phyloP scores from a whole-genome alignment of 2,113 vertebrate species.

The Lamprotornis superbus region DNA sequence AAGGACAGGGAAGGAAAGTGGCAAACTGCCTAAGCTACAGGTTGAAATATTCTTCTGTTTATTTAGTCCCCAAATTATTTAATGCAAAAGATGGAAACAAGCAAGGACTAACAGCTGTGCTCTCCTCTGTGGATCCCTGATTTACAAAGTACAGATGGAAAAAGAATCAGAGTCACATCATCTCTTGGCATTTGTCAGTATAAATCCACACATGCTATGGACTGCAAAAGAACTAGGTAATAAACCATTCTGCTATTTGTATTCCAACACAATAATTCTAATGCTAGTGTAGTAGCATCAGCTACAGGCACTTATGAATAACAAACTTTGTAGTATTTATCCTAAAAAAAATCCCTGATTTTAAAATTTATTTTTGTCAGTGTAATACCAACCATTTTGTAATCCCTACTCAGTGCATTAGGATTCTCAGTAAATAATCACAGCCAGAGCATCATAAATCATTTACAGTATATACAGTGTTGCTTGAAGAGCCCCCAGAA shows the following conservation, averaged over 20 bases:
- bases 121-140: background rate
- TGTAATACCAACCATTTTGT: background rate
- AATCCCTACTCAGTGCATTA: background rate
- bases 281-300: background rate
- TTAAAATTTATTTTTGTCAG: background rate
- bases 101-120: background rate
- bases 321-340: background rate
- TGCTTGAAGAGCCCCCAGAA: background rate
- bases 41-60: background rate
- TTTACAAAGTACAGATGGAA: background rate
- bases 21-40: background rate
- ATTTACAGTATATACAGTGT: background rate
- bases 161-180: background rate
- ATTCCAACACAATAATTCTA: background rate
- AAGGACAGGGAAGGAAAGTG: background rate
- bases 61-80: background rate
- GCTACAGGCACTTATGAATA: background rate
- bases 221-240: background rate
- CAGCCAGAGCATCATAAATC: constrained; percentile 22
- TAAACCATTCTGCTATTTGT: background rate
- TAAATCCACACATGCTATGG: background rate
- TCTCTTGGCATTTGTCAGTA: background rate
- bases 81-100: background rate
- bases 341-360: background rate
- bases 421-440: constrained; percentile 28